Evolutionary conservation across 2,888 invertebrate species (phyloP).

Genomic region (Macrosiphum euphorbiae): DNA sequence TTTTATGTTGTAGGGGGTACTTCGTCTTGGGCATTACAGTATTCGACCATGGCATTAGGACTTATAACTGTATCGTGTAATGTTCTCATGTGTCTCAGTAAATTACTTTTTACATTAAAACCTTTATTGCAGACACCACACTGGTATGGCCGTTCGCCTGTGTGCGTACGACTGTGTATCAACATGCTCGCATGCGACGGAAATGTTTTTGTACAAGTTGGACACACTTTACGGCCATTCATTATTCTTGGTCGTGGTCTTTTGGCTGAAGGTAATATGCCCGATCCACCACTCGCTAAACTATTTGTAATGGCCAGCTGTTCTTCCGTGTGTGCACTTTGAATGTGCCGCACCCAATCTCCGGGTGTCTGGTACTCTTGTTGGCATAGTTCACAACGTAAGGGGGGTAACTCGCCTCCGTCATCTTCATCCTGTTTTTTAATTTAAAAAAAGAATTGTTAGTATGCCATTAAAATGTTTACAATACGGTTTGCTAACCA

Average conservation of each 20-base stretch:
- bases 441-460: neutral
- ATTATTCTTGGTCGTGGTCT: slow-evolving; percentile 61
- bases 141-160: slow-evolving; percentile 81
- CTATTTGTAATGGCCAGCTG: slow-evolving; percentile 71
- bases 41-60: slow-evolving; percentile 68
- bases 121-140: slow-evolving; percentile 83
- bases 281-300: slow-evolving; percentile 59
- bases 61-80: slow-evolving; percentile 79
- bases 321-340: slow-evolving; percentile 80
- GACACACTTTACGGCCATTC: slow-evolving; percentile 73
- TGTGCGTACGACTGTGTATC: slow-evolving; percentile 82
- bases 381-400: slow-evolving; percentile 82
- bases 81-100: slow-evolving; percentile 81
- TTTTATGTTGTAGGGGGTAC: slow-evolving; percentile 56
- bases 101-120: slow-evolving; percentile 84
- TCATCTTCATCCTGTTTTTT: slow-evolving; percentile 71
- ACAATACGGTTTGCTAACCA: neutral
- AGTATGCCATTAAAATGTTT: neutral
- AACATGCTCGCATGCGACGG: slow-evolving; percentile 85
- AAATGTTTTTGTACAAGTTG: slow-evolving; percentile 81
- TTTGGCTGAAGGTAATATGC: slow-evolving; percentile 54
- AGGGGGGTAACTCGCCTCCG: slow-evolving; percentile 69
- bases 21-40: slow-evolving; percentile 61
- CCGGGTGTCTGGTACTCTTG: slow-evolving; percentile 86
- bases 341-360: slow-evolving; percentile 87